A percentile compares a stretch with the other conserved stretches of the same genome.
Evolutionary conservation across 2,888 invertebrate genomes (phyloP).

Genomic region (Philereme transversata): DNA sequence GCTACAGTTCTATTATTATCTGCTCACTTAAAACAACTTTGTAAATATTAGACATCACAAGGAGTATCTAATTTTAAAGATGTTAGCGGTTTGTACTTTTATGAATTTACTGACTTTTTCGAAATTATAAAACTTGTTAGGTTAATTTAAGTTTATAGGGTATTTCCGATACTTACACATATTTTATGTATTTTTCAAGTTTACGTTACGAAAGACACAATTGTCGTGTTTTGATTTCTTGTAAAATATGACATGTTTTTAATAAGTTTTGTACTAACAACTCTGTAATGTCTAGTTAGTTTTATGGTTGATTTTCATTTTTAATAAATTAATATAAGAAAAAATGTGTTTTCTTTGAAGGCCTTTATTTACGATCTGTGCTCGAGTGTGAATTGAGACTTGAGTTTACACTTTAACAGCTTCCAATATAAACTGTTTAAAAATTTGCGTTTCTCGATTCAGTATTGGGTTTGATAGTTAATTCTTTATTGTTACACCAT

Average conservation of each 20-base stretch:
- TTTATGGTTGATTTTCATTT: conserved; percentile 79
- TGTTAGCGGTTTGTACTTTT: conserved; percentile 55
- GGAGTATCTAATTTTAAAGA: conserved; percentile 48
- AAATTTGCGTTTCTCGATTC: too few relatives aligned
- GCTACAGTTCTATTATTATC: conserved; percentile 30
- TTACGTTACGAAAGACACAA: conserved; percentile 45
- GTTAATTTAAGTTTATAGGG: conserved; percentile 55
- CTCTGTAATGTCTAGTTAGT: conserved; percentile 69
- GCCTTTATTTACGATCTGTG: neutral
- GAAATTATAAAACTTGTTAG: conserved; percentile 46
- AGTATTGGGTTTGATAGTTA: too few relatives aligned
- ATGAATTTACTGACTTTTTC: conserved; percentile 68
- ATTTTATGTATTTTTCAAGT: conserved; percentile 47
- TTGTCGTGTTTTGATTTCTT: conserved; percentile 57
- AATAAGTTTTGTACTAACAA: conserved; percentile 66
- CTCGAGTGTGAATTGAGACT: too few relatives aligned
- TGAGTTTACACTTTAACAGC: too few relatives aligned
- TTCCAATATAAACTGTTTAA: too few relatives aligned
- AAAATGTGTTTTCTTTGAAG: conserved; percentile 35
- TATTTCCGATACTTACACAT: conserved; percentile 53
- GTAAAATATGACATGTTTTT: conserved; percentile 67
- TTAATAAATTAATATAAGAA: conserved; percentile 73
- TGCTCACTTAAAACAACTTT: conserved; percentile 51
- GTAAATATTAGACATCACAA: conserved; percentile 76
- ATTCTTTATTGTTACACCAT: too few relatives aligned